Percentiles rank a stretch among this genome's conserved stretches.
Conservation (phyloP, 2,888 invertebrate species). For the Gandaritis pyraliata region DNA sequence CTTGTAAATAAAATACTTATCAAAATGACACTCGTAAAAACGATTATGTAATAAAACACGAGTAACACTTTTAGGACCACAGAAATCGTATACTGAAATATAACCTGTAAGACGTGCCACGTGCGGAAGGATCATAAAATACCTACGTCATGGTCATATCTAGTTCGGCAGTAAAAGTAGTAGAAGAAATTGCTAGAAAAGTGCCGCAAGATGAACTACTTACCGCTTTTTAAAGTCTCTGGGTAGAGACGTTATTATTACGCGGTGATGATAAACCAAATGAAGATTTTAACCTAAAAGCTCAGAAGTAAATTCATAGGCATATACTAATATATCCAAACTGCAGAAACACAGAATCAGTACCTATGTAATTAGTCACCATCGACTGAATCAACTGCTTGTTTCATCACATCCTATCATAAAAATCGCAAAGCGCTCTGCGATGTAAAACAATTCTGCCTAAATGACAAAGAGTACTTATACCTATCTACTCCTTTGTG, state of each 20-base stretch:
- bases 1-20: constrained; percentile 25
- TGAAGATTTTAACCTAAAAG: too few species aligned
- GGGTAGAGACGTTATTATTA: too few species aligned
- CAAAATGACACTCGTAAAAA: constrained; percentile 33
- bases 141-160: constrained; percentile 37
- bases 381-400: too few species aligned
- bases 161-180: constrained; percentile 36
- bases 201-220: constrained; percentile 21
- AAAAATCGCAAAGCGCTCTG: too few species aligned
- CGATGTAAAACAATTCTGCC: neutral
- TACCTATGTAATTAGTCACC: too few species aligned
- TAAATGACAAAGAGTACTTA: neutral
- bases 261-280: too few species aligned
- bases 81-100: constrained; percentile 39
- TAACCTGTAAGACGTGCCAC: constrained; percentile 39
- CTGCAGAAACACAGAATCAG: too few species aligned
- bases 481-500: neutral
- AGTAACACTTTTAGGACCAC: constrained; percentile 38
- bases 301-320: too few species aligned
- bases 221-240: neutral
- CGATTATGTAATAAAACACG: constrained; percentile 39
- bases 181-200: constrained; percentile 34
- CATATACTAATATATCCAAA: too few species aligned
- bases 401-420: too few species aligned
- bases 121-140: constrained; percentile 41